Conservation (phyloP, 2,888 invertebrate genomes). For the Amphimallon solstitiale region DNA sequence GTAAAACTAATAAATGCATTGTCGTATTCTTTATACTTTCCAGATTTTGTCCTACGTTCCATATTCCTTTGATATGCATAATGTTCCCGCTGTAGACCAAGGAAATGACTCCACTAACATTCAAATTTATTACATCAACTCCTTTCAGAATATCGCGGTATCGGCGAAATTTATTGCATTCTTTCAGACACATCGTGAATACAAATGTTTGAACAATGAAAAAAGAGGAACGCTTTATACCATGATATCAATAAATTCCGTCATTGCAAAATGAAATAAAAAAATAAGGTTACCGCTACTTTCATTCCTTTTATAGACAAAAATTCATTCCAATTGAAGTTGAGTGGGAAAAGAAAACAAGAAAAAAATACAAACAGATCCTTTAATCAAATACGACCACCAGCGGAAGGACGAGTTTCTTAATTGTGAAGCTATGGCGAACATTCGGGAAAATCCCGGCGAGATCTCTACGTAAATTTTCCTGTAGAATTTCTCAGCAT, state of each 20-base stretch:
- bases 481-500: constrained; percentile 11
- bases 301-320: constrained; percentile 21
- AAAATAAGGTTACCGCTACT: background rate
- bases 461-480: constrained; percentile 27
- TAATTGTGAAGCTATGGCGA: constrained; percentile 21
- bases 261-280: constrained; percentile 7
- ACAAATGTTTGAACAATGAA: constrained; percentile 27
- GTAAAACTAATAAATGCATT: constrained; percentile 1
- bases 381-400: constrained; percentile 19
- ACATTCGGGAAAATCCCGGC: constrained; percentile 3
- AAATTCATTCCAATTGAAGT: background rate
- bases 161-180: constrained; percentile 29
- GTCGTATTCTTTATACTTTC: constrained; percentile 4
- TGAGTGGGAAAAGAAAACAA: background rate
- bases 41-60: constrained; percentile 12
- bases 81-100: constrained; percentile 14
- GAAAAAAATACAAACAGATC: constrained; percentile 9
- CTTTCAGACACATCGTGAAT: constrained; percentile 21
- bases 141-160: constrained; percentile 25
- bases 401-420: constrained; percentile 12
- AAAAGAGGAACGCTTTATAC: constrained; percentile 22
- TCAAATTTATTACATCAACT: constrained; percentile 31
- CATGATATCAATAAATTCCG: constrained; percentile 27
- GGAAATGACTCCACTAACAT: constrained; percentile 20
- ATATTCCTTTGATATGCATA: constrained; percentile 33